Evolutionary conservation across 2,113 vertebrate species (phyloP).

Genomic region (Lontra canadensis): DNA sequence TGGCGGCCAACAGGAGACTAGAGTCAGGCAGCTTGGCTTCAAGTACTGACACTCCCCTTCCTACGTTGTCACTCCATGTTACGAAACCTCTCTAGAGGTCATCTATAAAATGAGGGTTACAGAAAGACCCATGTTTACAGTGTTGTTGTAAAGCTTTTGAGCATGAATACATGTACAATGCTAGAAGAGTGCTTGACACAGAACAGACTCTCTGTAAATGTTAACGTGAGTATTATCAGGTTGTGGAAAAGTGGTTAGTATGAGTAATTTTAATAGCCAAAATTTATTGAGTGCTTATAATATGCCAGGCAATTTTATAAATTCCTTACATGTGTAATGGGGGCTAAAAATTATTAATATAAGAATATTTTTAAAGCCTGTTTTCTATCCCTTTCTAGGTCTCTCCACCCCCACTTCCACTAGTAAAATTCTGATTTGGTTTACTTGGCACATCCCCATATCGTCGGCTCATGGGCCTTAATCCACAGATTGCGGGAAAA

Average conservation of each 20-base stretch:
- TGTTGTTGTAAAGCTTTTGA: background rate
- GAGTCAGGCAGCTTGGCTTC: background rate
- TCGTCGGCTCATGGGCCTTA: background rate
- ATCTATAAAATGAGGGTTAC: background rate
- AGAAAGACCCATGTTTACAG: background rate
- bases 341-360: conserved; percentile 32
- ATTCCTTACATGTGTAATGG: conserved; percentile 6
- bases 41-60: background rate
- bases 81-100: background rate
- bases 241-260: background rate
- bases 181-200: background rate
- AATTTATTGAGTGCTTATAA: conserved; percentile 45
- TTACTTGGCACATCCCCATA: conserved; percentile 14
- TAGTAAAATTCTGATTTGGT: conserved; percentile 52
- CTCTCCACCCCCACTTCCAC: background rate
- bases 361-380: conserved; percentile 20
- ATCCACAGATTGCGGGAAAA: background rate
- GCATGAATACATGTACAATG: background rate
- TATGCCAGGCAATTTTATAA: conserved; percentile 12
- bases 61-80: background rate
- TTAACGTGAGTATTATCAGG: background rate
- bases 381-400: background rate
- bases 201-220: background rate
- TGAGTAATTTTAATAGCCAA: conserved; percentile 24
- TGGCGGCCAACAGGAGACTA: background rate